Evolutionary conservation across 2,888 invertebrate genomes (phyloP).

Genomic region (Ectemnius cavifrons): DNA sequence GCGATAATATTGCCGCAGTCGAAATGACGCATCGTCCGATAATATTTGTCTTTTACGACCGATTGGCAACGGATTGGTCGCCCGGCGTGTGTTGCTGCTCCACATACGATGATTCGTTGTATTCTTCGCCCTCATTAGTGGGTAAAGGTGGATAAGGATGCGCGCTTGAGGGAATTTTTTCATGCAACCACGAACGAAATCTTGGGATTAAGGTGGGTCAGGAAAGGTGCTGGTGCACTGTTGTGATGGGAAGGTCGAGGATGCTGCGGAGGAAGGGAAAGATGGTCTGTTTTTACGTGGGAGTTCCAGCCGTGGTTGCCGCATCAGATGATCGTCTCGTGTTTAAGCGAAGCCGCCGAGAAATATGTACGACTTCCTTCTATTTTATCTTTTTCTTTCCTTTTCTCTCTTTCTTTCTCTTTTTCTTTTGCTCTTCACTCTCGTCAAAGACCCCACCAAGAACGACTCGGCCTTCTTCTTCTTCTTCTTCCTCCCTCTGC

Average conservation of each 20-base stretch:
- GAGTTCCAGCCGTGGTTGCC: constrained; percentile 12
- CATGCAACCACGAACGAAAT: background rate
- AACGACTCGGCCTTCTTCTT: background rate
- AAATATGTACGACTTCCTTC: no score
- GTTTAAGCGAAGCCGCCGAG: no score
- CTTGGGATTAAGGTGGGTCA: constrained; percentile 50
- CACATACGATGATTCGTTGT: constrained; percentile 13
- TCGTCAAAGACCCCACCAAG: no score
- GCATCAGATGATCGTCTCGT: no score
- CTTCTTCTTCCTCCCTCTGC: background rate
- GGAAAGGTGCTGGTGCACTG: background rate
- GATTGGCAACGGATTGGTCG: constrained; percentile 27
- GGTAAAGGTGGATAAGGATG: no score
- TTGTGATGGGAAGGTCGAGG: no score
- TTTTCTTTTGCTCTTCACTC: no score
- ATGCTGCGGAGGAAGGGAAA: no score
- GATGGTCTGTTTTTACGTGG: constrained; percentile 52
- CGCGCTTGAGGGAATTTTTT: no score
- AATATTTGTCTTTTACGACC: constrained; percentile 31
- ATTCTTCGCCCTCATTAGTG: constrained; percentile 27
- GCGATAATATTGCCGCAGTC: constrained; percentile 30
- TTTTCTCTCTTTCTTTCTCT: background rate
- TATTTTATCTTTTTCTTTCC: background rate
- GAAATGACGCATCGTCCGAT: constrained; percentile 32
- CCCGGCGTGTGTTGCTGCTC: constrained; percentile 14